Percentiles rank a stretch among this genome's conserved stretches.
phyloP scores from a whole-genome alignment of 1,140 invertebrate genomes.

The Drosophila oshimai region DNA sequence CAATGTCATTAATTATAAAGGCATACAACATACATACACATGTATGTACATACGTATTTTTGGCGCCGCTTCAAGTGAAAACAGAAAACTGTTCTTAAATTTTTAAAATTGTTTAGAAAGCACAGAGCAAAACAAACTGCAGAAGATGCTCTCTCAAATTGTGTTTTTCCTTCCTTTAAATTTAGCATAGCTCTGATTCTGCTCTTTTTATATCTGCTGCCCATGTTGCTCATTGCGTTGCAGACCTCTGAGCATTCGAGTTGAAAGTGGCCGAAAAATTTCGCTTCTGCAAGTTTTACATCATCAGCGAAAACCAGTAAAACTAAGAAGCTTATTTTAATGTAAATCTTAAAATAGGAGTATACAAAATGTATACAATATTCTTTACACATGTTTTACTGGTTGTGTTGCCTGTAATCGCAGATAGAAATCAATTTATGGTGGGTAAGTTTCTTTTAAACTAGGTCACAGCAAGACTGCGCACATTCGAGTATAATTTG shows the following conservation, averaged over 20 bases:
- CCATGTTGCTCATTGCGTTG: constrained; percentile 51
- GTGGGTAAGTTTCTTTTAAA: constrained; percentile 63
- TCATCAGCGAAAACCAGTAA: constrained; percentile 44
- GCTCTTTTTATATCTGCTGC: constrained; percentile 15
- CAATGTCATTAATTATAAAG: constrained; percentile 3
- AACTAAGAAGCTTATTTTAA: not conserved
- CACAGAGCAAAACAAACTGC: constrained; percentile 71
- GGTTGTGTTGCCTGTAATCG: constrained; percentile 9
- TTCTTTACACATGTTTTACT: constrained; percentile 10
- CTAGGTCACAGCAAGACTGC: constrained; percentile 44
- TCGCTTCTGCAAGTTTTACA: constrained; percentile 45
- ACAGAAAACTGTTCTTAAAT: not conserved
- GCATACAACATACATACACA: not conserved
- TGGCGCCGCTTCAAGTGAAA: constrained; percentile 9
- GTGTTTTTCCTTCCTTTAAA: constrained; percentile 41
- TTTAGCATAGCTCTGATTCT: constrained; percentile 58
- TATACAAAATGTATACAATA: constrained; percentile 34
- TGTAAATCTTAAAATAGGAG: constrained; percentile 10
- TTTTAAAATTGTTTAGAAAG: constrained; percentile 63
- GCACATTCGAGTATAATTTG: not conserved
- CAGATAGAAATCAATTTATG: constrained; percentile 57
- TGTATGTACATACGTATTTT: too few species aligned
- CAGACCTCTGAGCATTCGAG: constrained; percentile 42
- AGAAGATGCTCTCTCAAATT: constrained; percentile 31
- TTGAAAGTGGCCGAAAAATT: constrained; percentile 26